Evolutionary conservation across 2,888 invertebrate genomes (phyloP), one percentile per base, ranked within the genome.

Genomic region (Plagiodera versicolora): DNA sequence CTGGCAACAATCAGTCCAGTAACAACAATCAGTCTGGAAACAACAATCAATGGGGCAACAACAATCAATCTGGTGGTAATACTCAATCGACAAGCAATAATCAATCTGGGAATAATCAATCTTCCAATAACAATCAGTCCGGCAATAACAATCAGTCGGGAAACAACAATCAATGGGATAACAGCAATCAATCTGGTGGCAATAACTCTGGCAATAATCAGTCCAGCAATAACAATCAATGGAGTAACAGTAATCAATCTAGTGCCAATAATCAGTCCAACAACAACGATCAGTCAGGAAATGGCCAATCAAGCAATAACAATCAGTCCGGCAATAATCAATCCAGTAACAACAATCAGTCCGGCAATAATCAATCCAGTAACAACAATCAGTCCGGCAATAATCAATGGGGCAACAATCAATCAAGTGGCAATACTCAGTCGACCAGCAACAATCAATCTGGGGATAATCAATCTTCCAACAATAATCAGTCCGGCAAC

Each of bases 131-230:
- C 4, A 51, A 19, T 24, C 44, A 48, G 20, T 62, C 58, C 47
- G 48, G 55, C 16, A 54, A n/a, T n/a, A n/a, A 28, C 44, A 44
- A 35, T 14, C 57, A 48, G 18, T 56, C 55, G 47, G 58, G 56
- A 32, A 56, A 32, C 48, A 61, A 53, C 58, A 56, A 63, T 57
- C 32, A 16, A 1, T 11, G 1, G 1, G 54, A 54, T 18, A 24
- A 5, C 24, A 24, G 6, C 24, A 24, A 24, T 24, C 24, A 24
- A 6, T 24, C 24, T 5, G 3, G 4, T 5, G 24, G n/a, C 24
- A 57, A 24, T 50, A 47, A 24, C 28, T 9, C 5, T 3, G 11
- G 14, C 39, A 39, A 39, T 9, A 32, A 32, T 32, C 2, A 11
- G 14, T 14, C n/a, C 4, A 14, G 39, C 3, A 39, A 39, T 11